These are phyloP conservation scores for Rhizoglyphus robini DNA, from an alignment of 1,140 invertebrate species.

Conservation along the genomic window DNA sequence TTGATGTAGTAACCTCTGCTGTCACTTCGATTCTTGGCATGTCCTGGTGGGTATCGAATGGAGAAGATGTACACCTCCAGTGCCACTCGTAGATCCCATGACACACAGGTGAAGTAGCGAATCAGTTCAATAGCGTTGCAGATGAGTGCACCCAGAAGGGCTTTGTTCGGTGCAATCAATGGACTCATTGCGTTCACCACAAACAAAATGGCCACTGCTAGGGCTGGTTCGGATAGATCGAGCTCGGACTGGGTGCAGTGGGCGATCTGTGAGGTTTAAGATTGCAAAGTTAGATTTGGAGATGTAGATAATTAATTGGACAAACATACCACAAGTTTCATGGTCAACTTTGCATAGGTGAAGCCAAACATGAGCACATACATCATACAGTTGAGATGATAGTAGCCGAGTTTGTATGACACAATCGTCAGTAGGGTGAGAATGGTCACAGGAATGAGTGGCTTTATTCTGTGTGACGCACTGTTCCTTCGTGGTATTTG, in stretches of 20 bases:
- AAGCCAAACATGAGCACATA: conserved; percentile 25
- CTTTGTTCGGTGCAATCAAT: conserved; percentile 22
- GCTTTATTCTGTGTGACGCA: background rate
- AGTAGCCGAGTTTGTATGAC: conserved; percentile 21
- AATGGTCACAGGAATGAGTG: conserved; percentile 21
- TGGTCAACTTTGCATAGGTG: conserved; percentile 24
- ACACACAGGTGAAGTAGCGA: conserved; percentile 26
- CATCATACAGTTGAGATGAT: conserved; percentile 20
- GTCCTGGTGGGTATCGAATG: conserved; percentile 24
- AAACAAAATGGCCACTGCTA: conserved; percentile 24
- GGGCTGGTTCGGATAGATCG: conserved; percentile 22
- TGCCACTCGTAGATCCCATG: conserved; percentile 26
- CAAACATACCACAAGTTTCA: conserved; percentile 26
- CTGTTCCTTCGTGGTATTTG: background rate
- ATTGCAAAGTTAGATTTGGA: conserved; percentile 4
- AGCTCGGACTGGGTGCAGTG: conserved; percentile 25
- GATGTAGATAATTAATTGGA: too few species aligned
- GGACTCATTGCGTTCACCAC: conserved; percentile 18
- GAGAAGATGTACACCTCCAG: conserved; percentile 25
- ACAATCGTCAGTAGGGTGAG: conserved; percentile 11
- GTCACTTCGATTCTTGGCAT: conserved; percentile 21
- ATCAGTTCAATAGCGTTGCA: conserved; percentile 26
- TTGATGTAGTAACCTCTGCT: conserved; percentile 25
- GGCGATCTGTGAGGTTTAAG: conserved; percentile 19
- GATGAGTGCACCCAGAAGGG: conserved; percentile 25